Evolutionary conservation across 2,888 invertebrate species (phyloP), one percentile per base, ranked within the genome.

Genomic region (Masnerella sp.): DNA sequence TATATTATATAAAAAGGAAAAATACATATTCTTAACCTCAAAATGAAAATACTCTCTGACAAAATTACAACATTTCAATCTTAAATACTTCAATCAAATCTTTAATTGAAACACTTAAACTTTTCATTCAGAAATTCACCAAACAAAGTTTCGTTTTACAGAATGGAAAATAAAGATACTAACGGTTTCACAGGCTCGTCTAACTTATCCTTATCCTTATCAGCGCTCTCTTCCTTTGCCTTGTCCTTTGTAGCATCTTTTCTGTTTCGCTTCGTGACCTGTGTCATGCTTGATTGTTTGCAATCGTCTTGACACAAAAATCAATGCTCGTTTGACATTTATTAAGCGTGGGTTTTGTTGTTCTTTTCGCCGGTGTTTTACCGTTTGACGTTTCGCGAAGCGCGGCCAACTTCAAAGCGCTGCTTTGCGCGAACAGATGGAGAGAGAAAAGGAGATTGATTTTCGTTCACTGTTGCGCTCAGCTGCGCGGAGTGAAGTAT

Each of bases 221-320:
- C 77, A 1, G 69, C 72, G 30, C 78, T 78, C 22, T 78, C 77
- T 28, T 78, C 79, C 2, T 62, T 68, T 8, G 52, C 7, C 34
- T 78, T 75, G 3, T 76, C 77, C 47, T 78, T 79, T 38, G 72
- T 65, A 2, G 71, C 73, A 47, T 82, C 81, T 64, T 79, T 81
- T 32, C 78, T 79, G 11, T 61, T 68, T 51, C 80, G 82, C 36
- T 77, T 79, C 7, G 64, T 61, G 15, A 82, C 81, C 12, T 82
- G 81, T 28, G 79, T 75, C 85, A 85, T 86, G 42, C 54, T 58
- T 30, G 1, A 34, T 22, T 38, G 25, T 22, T 42, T 2, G 12
- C 12, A 20, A 76, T 61, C 11, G 8, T 58, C 18, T 30, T 34
- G 14, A 49, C 36, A 36, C 12, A 8, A 42, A 36, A 49, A 61